Percentiles rank a stretch among this genome's conserved stretches.
phyloP scores from a whole-genome alignment of 2,888 invertebrate species.

The Listrodromus nycthemerus region DNA sequence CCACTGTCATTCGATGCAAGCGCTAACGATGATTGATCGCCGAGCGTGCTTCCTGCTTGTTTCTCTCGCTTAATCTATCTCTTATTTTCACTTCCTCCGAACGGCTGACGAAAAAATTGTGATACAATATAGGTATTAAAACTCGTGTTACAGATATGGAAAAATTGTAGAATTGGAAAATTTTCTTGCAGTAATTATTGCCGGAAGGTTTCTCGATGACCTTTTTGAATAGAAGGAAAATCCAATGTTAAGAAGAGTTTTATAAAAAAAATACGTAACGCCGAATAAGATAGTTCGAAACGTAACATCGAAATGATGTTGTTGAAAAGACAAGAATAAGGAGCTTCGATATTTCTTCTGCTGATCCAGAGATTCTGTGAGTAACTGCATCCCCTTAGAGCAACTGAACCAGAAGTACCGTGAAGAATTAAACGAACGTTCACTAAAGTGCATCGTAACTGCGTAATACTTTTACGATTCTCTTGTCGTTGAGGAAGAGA shows the following conservation, averaged over 20 bases:
- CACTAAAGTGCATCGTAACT: constrained; percentile 63
- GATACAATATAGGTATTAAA: not conserved
- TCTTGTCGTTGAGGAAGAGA: constrained; percentile 23
- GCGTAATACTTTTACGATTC: constrained; percentile 59
- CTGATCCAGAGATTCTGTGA: constrained; percentile 10
- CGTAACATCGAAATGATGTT: too few relatives aligned
- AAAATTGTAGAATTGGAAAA: not conserved
- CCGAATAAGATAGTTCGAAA: not conserved
- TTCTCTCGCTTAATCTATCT: constrained; percentile 16
- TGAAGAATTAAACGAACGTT: constrained; percentile 49
- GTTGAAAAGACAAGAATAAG: not conserved
- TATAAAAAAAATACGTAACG: not conserved
- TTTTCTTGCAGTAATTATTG: too few relatives aligned
- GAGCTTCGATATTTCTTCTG: not conserved
- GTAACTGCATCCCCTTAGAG: not conserved
- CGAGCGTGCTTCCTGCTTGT: constrained; percentile 17
- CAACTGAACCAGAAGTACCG: constrained; percentile 10
- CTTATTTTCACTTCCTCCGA: constrained; percentile 14
- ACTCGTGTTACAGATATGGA: too few relatives aligned
- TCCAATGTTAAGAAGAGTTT: not conserved
- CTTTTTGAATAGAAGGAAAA: not conserved
- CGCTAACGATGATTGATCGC: constrained; percentile 78
- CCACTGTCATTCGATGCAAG: constrained; percentile 75
- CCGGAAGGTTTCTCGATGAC: too few relatives aligned
- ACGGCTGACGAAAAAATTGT: constrained; percentile 22